These are phyloP conservation scores for Catocala fraxini DNA, from an alignment of 2,888 invertebrate genomes.

Conservation along the genomic window DNA sequence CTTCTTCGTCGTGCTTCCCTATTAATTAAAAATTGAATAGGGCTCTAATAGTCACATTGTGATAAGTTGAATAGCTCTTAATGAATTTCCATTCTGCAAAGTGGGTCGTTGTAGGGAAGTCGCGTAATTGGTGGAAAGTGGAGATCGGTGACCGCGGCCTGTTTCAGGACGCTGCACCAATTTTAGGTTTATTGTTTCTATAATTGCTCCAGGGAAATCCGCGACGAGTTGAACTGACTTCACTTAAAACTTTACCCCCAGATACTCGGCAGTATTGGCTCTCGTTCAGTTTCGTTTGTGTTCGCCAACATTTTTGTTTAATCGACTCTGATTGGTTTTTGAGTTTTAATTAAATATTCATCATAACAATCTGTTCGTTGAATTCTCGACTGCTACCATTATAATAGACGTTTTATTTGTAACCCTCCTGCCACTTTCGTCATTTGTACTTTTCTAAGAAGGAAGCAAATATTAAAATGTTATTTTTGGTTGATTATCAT, in stretches of 20 bases:
- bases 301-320: constrained; percentile 44
- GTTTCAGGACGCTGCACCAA: constrained; percentile 75
- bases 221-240: constrained; percentile 62
- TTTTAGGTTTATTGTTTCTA: constrained; percentile 85
- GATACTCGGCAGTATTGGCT: constrained; percentile 58
- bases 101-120: constrained; percentile 76
- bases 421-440: background rate
- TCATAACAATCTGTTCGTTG: constrained; percentile 21
- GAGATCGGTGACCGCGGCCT: constrained; percentile 76
- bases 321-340: constrained; percentile 47
- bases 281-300: constrained; percentile 47
- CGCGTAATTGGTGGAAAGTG: constrained; percentile 78
- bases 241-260: constrained; percentile 65
- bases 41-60: constrained; percentile 81
- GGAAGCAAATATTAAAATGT: too few species aligned
- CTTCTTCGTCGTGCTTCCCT: constrained; percentile 36
- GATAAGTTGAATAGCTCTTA: constrained; percentile 83
- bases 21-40: constrained; percentile 81
- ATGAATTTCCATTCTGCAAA: constrained; percentile 82
- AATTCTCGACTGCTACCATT: constrained; percentile 19
- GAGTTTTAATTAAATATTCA: constrained; percentile 40
- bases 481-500: too few species aligned
- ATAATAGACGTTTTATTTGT: constrained; percentile 14
- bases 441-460: too few species aligned
- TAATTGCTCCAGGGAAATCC: constrained; percentile 81